These are phyloP conservation scores for Lamellibrachia satsuma DNA, from an alignment of 2,888 invertebrate genomes.

Conservation along the genomic window DNA sequence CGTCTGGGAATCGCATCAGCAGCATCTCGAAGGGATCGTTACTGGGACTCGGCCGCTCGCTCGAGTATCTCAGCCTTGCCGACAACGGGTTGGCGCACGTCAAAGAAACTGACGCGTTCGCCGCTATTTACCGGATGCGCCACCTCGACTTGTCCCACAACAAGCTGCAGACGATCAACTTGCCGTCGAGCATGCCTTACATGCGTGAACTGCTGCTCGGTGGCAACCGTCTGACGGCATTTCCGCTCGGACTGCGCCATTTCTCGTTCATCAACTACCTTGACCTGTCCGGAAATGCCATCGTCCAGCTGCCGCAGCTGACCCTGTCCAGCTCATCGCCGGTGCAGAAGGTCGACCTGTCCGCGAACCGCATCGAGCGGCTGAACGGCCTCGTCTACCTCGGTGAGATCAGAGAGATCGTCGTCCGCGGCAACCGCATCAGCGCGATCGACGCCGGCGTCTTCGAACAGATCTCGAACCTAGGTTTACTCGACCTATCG, in stretches of 20 bases:
- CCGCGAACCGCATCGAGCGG: conserved; percentile 28
- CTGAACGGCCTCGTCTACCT: conserved; percentile 25
- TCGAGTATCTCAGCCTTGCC: conserved; percentile 30
- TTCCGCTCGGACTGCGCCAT: conserved; percentile 28
- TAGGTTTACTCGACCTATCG: conserved; percentile 31
- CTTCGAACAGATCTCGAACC: conserved; percentile 30
- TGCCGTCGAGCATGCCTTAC: conserved; percentile 37
- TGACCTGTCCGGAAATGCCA: conserved; percentile 29
- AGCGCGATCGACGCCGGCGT: conserved; percentile 21
- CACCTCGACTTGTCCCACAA: conserved; percentile 35
- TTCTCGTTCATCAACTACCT: conserved; percentile 30
- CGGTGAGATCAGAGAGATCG: conserved; percentile 30
- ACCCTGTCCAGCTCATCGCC: conserved; percentile 33
- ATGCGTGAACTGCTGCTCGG: conserved; percentile 30
- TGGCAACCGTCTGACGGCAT: conserved; percentile 32
- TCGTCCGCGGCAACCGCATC: conserved; percentile 29
- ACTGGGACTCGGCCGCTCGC: conserved; percentile 30
- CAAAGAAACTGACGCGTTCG: conserved; percentile 25
- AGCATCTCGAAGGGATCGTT: conserved; percentile 27
- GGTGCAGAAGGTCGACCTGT: conserved; percentile 34
- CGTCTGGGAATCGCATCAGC: conserved; percentile 23
- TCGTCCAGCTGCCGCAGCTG: conserved; percentile 26
- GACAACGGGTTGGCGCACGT: background rate
- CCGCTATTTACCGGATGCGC: conserved; percentile 25
- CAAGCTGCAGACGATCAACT: background rate